phyloP scores from a whole-genome alignment of 1,140 invertebrate species.

The Asbolus verrucosus region DNA sequence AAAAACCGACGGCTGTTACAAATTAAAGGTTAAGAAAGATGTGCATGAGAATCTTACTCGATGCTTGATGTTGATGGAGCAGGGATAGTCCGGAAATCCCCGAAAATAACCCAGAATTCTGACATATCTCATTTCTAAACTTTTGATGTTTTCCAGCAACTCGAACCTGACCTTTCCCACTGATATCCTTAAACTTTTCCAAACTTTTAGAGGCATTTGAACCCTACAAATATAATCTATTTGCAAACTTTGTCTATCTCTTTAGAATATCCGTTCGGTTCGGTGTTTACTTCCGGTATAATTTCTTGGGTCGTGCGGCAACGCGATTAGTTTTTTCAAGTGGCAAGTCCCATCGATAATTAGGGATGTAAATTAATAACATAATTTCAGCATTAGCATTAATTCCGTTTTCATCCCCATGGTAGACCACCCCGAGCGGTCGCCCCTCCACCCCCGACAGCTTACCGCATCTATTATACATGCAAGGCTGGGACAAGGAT shows the following conservation, averaged over 20 bases:
- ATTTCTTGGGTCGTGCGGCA: too few species aligned
- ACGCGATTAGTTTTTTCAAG: background rate
- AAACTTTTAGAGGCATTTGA: conserved; percentile 48
- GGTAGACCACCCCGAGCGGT: background rate
- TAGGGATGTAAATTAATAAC: conserved; percentile 55
- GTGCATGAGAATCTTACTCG: conserved; percentile 13
- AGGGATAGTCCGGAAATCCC: conserved; percentile 26
- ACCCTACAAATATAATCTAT: conserved; percentile 46
- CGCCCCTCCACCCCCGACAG: background rate
- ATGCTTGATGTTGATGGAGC: conserved; percentile 13
- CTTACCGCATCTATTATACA: conserved; percentile 48
- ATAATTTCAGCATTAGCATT: conserved; percentile 58
- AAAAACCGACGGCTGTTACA: background rate
- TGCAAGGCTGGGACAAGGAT: conserved; percentile 43
- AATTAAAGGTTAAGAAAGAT: background rate
- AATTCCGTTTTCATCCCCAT: conserved; percentile 31
- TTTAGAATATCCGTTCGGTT: too few species aligned
- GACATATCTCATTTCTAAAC: conserved; percentile 51
- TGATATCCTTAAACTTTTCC: conserved; percentile 52
- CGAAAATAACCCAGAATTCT: conserved; percentile 44
- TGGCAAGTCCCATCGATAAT: conserved; percentile 50
- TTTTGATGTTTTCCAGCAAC: conserved; percentile 50
- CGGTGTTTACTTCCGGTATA: background rate
- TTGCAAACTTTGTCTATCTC: conserved; percentile 25
- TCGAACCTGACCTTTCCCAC: conserved; percentile 48